Percentiles rank a stretch among this genome's conserved stretches.
phyloP scores from a whole-genome alignment of 2,888 invertebrate genomes.

The Petrolisthes cinctipes region DNA sequence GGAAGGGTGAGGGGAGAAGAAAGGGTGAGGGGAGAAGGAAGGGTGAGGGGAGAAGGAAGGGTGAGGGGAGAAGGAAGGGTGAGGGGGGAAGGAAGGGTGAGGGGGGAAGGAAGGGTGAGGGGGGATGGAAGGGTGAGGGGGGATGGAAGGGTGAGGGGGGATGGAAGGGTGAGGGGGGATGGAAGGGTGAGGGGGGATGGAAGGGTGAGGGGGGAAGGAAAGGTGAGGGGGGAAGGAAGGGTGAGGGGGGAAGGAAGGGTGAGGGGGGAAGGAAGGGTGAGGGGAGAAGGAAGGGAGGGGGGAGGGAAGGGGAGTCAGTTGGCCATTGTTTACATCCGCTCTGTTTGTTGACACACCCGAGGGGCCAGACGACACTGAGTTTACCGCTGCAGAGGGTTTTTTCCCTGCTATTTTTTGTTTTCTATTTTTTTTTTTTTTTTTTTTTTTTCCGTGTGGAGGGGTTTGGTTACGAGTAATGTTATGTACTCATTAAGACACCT shows the following conservation, averaged over 20 bases:
- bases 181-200: not conserved
- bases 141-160: not conserved
- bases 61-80: not conserved
- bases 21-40: too few species aligned
- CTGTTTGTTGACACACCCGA: not conserved
- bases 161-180: not conserved
- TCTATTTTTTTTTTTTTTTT: too few species aligned
- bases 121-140: not conserved
- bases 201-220: not conserved
- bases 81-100: slow-evolving; percentile 3
- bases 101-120: not conserved
- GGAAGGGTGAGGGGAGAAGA: not conserved
- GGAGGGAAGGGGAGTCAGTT: not conserved
- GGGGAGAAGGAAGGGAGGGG: not conserved
- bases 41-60: not conserved
- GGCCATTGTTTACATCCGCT: not conserved
- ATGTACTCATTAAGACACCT: too few species aligned
- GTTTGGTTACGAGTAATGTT: too few species aligned
- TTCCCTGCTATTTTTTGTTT: too few species aligned
- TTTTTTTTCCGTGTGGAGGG: too few species aligned
- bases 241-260: not conserved
- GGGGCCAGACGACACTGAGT: not conserved
- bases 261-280: not conserved
- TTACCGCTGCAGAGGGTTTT: not conserved
- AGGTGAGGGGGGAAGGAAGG: not conserved